A percentile compares a stretch with the other conserved stretches of the same genome.
These are phyloP conservation scores for Tryphoninae sp. DNA, from an alignment of 2,888 invertebrate genomes.

Conservation along the genomic window DNA sequence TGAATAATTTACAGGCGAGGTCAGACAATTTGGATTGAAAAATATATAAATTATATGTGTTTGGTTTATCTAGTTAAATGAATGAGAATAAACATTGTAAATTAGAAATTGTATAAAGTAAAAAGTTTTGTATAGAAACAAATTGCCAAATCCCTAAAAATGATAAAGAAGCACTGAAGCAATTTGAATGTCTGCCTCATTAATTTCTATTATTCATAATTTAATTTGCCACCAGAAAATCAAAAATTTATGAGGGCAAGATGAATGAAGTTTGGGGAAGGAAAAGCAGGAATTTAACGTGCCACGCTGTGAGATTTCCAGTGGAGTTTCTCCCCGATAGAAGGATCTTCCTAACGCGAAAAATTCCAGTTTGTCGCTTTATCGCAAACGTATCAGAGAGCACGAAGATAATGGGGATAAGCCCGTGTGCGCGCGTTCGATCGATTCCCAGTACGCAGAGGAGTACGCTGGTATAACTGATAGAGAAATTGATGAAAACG, in stretches of 20 bases:
- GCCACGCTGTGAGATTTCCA: neutral
- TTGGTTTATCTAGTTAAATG: too few species aligned
- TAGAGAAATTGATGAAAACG: slow-evolving; percentile 44
- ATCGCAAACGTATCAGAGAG: slow-evolving; percentile 28
- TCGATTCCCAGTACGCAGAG: slow-evolving; percentile 46
- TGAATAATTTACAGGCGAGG: too few species aligned
- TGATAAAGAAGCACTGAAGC: too few species aligned
- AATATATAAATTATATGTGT: neutral
- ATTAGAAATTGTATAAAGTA: too few species aligned
- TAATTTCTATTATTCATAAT: too few species aligned
- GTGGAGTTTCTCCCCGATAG: neutral
- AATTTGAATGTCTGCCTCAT: too few species aligned
- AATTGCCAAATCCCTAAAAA: too few species aligned
- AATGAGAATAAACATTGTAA: too few species aligned
- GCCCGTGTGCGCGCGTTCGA: slow-evolving; percentile 47
- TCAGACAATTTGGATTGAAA: neutral
- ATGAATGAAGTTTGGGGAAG: neutral
- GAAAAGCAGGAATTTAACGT: neutral
- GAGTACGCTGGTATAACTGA: slow-evolving; percentile 31
- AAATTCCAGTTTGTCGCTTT: neutral
- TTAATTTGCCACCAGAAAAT: too few species aligned
- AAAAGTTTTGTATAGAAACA: too few species aligned
- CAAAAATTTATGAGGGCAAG: neutral
- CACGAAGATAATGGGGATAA: slow-evolving; percentile 53
- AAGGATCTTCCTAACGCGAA: neutral